Percentiles rank a stretch among this genome's conserved stretches.
Conservation (phyloP, 2,888 invertebrate species). For the Tridacna crocea region DNA sequence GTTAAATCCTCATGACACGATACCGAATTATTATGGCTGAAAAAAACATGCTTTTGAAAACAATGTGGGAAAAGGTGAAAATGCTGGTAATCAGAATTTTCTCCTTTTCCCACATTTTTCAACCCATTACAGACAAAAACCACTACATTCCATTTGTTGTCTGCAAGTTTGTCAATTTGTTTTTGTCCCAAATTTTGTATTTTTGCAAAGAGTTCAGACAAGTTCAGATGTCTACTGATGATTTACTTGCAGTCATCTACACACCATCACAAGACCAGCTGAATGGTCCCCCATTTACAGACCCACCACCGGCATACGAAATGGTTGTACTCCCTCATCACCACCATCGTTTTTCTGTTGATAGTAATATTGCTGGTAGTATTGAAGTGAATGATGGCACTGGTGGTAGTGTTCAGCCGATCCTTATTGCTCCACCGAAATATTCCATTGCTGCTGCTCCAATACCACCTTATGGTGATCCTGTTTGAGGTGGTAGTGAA, state of each 20-base stretch:
- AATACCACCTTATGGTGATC: slow-evolving; percentile 71
- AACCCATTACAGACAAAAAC: no score
- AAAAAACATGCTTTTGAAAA: no score
- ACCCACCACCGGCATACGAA: slow-evolving; percentile 78
- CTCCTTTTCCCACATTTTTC: no score
- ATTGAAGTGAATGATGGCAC: slow-evolving; percentile 51
- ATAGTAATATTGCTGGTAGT: slow-evolving; percentile 45
- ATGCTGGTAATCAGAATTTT: no score
- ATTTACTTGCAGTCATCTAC: slow-evolving; percentile 74
- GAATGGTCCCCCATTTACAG: slow-evolving; percentile 64
- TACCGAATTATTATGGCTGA: no score
- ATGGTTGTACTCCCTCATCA: slow-evolving; percentile 65
- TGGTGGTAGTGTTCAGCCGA: slow-evolving; percentile 47
- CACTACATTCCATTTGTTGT: no score
- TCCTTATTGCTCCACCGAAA: slow-evolving; percentile 76
- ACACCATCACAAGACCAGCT: slow-evolving; percentile 79
- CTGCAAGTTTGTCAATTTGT: no score
- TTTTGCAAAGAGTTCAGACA: no score
- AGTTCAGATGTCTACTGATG: not conserved
- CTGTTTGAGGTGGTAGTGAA: slow-evolving; percentile 42
- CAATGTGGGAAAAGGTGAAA: no score
- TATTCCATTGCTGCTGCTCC: slow-evolving; percentile 74
- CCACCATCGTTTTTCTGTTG: slow-evolving; percentile 37
- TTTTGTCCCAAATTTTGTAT: no score
- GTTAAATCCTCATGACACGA: no score